Base-by-base conservation (phyloP, 1,140 invertebrate species). In the Trichoplusia ni region DNA sequence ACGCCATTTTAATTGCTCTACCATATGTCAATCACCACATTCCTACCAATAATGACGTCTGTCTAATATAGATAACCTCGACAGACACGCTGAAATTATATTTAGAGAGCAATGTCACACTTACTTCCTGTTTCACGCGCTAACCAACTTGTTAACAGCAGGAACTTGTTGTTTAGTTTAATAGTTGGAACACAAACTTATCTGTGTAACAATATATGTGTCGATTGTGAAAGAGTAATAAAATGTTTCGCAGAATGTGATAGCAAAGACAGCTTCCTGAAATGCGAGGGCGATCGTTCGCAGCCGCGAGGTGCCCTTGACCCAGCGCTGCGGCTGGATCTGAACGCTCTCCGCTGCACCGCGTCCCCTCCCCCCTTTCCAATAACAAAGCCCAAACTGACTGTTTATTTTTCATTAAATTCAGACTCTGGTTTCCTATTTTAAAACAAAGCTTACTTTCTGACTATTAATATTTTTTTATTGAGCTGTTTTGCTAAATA, bases 21-120 rank as follows among this genome's bases (percentile, higher is more conserved):
- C 71, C 63, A 72, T 76, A 77, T 77, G 77, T 79, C 83, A 79
- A 77, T 82, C 77, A 74, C 67, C 63, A 69, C 73, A 83, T 83
- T 81, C 78, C 77, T 42, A 63, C 63, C 44, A 74, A 76, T 58
- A 58, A 58, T 65, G 37, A 44, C 33, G 60, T 44, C 47, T 40
- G 25, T 75, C 54, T 63, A 33, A 35, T 59, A 44, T 54, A 54
- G 47, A 47, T 54, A 62, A 62, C 59, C 53, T 66, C 62, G 66
- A 31, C 19, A 51, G 21, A 59, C 58, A 60, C 62, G 44, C 35
- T 53, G 40, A 37, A 53, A 47, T 64, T 42, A 64, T 60, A 51
- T 62, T 44, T 44, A 29, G 14, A 14, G 16, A 21, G 19, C 38
- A 44, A 44, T 44, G 54, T 21, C 37, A 21, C 25, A 16, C 27